phyloP scores from a whole-genome alignment of 2,113 vertebrate genomes.

The Otus sunia region DNA sequence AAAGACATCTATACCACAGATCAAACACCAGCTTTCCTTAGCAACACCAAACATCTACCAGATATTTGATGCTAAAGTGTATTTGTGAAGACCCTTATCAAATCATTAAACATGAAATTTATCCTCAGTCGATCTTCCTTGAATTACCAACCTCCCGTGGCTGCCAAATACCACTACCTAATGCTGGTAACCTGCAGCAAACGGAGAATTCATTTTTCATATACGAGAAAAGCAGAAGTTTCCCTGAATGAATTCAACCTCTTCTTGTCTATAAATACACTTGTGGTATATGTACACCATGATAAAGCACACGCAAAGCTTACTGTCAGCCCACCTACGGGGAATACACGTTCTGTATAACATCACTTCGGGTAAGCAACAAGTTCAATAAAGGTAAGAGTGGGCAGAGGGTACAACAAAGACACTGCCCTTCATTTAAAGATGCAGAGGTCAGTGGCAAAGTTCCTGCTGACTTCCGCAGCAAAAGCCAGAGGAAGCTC shows the following conservation, averaged over 20 bases:
- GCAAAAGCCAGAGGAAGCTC: background rate
- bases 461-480: rapidly evolving
- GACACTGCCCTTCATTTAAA: background rate
- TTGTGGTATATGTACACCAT: rapidly evolving
- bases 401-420: background rate
- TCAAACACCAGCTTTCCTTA: background rate
- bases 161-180: background rate
- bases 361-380: rapidly evolving
- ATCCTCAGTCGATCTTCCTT: background rate
- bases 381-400: background rate
- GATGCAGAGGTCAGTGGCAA: background rate
- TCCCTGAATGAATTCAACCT: background rate
- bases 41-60: background rate
- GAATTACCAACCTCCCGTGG: background rate
- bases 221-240: background rate
- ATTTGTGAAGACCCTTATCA: background rate
- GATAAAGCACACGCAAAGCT: background rate
- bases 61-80: background rate
- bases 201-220: background rate
- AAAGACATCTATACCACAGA: background rate
- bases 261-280: background rate
- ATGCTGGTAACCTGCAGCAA: background rate
- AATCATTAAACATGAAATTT: background rate
- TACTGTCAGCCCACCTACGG: background rate
- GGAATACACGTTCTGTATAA: background rate